Conservation (phyloP, 2,888 invertebrate genomes). For the Amblyjoppa proteus region DNA sequence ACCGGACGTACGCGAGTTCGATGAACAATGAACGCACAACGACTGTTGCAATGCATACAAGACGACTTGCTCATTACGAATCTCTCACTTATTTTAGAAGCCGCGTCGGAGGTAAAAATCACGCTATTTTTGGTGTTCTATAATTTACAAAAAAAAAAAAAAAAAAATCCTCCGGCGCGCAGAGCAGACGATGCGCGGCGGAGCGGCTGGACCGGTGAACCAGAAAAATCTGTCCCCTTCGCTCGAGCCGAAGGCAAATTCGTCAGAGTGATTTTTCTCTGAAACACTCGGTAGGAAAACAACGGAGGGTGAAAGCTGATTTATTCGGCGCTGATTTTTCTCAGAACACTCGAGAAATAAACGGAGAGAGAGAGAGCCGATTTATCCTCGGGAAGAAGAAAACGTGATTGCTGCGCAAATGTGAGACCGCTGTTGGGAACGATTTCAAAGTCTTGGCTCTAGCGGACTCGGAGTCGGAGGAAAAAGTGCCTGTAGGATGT, state of each 20-base stretch:
- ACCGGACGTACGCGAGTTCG: constrained; percentile 9
- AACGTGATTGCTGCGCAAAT: constrained; percentile 32
- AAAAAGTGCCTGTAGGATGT: background rate
- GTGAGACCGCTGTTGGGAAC: background rate
- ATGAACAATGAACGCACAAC: background rate
- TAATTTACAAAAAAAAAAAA: background rate
- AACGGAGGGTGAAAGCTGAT: background rate
- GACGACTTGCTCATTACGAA: background rate
- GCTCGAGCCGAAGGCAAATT: background rate
- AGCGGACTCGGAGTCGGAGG: background rate
- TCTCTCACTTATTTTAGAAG: background rate
- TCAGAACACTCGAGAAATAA: background rate
- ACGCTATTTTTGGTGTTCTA: background rate
- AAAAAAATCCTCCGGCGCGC: background rate
- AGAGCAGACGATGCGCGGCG: too few species aligned
- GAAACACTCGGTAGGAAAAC: background rate
- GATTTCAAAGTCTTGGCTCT: constrained; percentile 3
- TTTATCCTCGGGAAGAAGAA: constrained; percentile 15
- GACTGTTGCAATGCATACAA: background rate
- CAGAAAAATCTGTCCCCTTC: background rate
- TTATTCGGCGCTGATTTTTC: background rate
- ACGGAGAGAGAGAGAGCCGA: constrained; percentile 8
- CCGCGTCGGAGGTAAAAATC: background rate
- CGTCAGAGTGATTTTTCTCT: background rate
- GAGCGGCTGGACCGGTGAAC: background rate